Base-by-base conservation (phyloP, 2,797 vertebrate genomes). In the Clarias laeviceps region DNA sequence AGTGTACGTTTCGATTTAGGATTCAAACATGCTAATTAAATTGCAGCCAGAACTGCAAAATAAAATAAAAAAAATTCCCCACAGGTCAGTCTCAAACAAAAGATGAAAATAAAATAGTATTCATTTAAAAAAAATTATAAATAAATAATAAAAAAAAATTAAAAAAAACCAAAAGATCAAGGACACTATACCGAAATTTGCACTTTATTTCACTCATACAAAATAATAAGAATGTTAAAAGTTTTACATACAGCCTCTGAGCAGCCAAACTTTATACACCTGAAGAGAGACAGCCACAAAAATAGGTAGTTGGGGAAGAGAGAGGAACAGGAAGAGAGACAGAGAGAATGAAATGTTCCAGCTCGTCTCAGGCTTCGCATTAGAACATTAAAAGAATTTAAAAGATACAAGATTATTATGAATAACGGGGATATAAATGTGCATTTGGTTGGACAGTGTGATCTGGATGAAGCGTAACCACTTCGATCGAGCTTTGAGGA, bases 181-280 rank as follows among this genome's bases (percentile, higher is more conserved):
- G 2, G 27, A 24, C 22, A 65, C 15, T 89, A 32, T 93, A 93
- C 94, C 94, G 91, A 95, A 95, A 95, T 92, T 92, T 92, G 85
- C 93, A 94, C 89, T 96, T 96, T 95, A 95, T 95, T 95, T 94
- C 93, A 95, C 94, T 93, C 94, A 93, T 96, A 96, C 94, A 96
- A 96, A 96, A 95, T 94, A 93, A 96, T 94, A 94, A 93, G 91
- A 94, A 94, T 92, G 93, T 94, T 96, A 96, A 96, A 96, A 96
- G 93, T 94, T 86, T 93, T 92, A 95, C 93, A 93, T 93, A 94
- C 93, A 94, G 92, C 86, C 90, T 93, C 92, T 93, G 91, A 85
- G 90, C 90, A 90, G 92, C 88, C 91, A 90, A 89, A 89, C 59
- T 86, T 90, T 90, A 86, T 93, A 93, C 92, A 94, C 93, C 92